Conservation (phyloP, 1,140 invertebrate genomes). For the Drosophila athabasca region DNA sequence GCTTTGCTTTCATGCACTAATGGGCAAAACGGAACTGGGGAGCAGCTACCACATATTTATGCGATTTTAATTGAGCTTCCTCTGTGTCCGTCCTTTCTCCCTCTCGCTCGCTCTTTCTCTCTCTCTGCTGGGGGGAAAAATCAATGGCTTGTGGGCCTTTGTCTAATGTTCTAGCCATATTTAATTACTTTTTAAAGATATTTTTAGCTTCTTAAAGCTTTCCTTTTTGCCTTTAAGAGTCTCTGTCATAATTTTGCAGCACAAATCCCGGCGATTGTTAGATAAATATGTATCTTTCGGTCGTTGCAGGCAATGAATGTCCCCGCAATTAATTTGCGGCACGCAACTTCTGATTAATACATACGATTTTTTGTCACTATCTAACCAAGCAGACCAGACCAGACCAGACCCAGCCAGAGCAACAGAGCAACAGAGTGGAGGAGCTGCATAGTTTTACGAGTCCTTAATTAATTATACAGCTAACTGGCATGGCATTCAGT, state of each 20-base stretch:
- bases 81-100: background rate
- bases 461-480: constrained; percentile 54
- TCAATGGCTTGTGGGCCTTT: constrained; percentile 12
- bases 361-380: constrained; percentile 33
- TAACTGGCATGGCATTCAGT: constrained; percentile 12
- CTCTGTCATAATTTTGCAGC: background rate
- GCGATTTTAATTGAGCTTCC: constrained; percentile 50
- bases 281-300: background rate
- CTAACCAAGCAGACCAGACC: background rate
- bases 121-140: constrained; percentile 1
- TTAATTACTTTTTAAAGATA: no score
- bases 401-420: no score
- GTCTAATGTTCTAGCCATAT: background rate
- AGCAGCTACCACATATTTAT: constrained; percentile 52
- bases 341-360: constrained; percentile 53
- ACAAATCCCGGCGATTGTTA: constrained; percentile 4
- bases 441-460: constrained; percentile 35
- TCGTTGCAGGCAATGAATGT: constrained; percentile 10
- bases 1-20: constrained; percentile 39
- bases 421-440: no score
- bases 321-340: constrained; percentile 36
- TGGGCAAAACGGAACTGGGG: constrained; percentile 36
- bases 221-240: no score
- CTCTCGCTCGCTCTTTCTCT: background rate
- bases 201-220: no score